Base-by-base conservation (phyloP, 2,888 invertebrate genomes). In the Crossocerus cetratus region DNA sequence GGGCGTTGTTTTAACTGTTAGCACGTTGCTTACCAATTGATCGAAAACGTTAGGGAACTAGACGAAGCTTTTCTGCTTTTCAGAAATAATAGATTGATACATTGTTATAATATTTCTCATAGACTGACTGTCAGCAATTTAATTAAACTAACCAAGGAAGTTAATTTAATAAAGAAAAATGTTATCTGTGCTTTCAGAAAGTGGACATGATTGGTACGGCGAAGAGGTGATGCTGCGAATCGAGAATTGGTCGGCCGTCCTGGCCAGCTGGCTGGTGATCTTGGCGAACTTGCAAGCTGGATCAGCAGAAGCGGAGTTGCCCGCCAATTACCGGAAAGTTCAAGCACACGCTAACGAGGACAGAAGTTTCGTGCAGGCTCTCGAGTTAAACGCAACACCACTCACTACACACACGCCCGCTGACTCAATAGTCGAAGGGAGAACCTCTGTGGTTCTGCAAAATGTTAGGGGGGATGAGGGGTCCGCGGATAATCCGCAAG, bases 141-240 rank as follows among this genome's bases (percentile, higher is more conserved):
- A 1, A 32, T 49, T 32, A 16, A 44, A 56, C 8, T 22, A 53
- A 43, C 54, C 16, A 16, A 14, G 42, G 16, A 16, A 57, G 42
- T 14, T 21, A 42, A 56, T 49, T 11, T 56, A 13, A 23, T 63
- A 3, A 45, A 4, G 53, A 60, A 45, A 54, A 13, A 23, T 22
- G 32, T 61, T 5, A 3, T 74, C 45, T 73, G n/a, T n/a, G 54
- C 57, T 85, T 80, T 3, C 84, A 87, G 87, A 70, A 80, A 64
- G 77, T 57, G 80, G 83, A 78, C 57, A 87, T 87, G 87, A 80
- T 77, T 74, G 74, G 64, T 61, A 68, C 67, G 70, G 74, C 71
- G 56, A 70, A 76, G 72, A 86, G 87, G 86, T 86, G 86, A 88
- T 88, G 88, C 78, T 80, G 82, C 84, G 80, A 77, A 78, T 83